Base-by-base conservation (phyloP, 2,797 vertebrate genomes). In the Numenius phaeopus region DNA sequence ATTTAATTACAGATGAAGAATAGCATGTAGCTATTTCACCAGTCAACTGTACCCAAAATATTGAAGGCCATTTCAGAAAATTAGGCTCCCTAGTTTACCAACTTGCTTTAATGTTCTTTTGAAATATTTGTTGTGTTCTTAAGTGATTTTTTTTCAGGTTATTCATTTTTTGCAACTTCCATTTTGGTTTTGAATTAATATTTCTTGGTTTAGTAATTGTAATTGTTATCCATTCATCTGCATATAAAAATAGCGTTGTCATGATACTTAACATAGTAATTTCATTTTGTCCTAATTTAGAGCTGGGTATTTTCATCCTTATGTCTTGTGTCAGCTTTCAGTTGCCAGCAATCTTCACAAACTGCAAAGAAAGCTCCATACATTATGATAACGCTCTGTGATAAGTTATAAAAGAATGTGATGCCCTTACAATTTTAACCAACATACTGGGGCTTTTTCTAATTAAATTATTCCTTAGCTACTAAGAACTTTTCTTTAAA, bases 11-110 rank as follows among this genome's bases (percentile, higher is more conserved):
- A 85, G 29, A 40, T 46, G 42, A 89, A 77, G 8, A 88, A 65
- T 8, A 81, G 24, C 23, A 1, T 21, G 37, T 46, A 58, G 18
- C 34, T 83, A n/a, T 54, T 75, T 78, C 77, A 72, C 27, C 81
- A 59, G 59, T 21, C 4, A 0, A 47, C 49, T 69, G 9, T 52
- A 78, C 24, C 12, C 52, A 16, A 59, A 69, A 89, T 77, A 44
- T 16, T 34, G 57, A 83, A 90, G 75, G 37, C 82, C 42, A 49
- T 93, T 91, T 91, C 65, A 83, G 66, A 80, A 95, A 93, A 85
- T 77, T 52, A 24, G 37, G 20, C 4, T 72, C 26, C 24, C 2
- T 70, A 37, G 47, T 73, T 89, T 85, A 58, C 27, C 24, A 69
- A 14, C 22, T 76, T 42, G 5, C 46, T 72, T 66, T 77, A 64